Conservation (phyloP, 2,888 invertebrate species). For the Drosophila subquinaria region DNA sequence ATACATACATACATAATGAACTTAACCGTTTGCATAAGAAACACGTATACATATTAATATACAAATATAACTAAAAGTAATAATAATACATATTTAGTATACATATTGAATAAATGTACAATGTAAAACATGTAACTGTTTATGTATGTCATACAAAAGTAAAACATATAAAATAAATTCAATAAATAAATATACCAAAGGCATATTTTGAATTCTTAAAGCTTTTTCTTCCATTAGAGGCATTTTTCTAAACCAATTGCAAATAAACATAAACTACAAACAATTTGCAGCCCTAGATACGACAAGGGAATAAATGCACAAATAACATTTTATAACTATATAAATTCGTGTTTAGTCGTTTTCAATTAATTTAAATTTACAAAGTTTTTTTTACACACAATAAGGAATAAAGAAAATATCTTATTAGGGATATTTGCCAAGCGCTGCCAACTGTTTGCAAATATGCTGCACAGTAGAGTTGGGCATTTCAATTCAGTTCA, state of each 20-base stretch:
- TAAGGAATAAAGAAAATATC: neutral
- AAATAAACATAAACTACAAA: too few species aligned
- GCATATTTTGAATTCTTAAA: slow-evolving; percentile 3
- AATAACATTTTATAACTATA: neutral
- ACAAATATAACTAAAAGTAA: slow-evolving; percentile 68
- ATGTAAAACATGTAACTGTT: slow-evolving; percentile 79
- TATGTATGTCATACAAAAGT: slow-evolving; percentile 67
- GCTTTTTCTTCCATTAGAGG: neutral
- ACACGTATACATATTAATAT: slow-evolving; percentile 51
- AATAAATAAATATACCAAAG: slow-evolving; percentile 78
- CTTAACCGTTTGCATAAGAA: slow-evolving; percentile 61
- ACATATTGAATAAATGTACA: slow-evolving; percentile 76
- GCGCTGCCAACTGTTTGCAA: neutral
- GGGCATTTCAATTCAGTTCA: too few species aligned
- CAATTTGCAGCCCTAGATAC: neutral
- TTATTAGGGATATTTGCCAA: neutral
- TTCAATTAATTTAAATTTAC: neutral
- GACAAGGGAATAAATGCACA: neutral
- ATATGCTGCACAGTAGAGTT: neutral
- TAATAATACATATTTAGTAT: slow-evolving; percentile 60
- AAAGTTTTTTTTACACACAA: too few species aligned
- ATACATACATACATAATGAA: slow-evolving; percentile 37
- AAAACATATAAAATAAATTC: slow-evolving; percentile 69
- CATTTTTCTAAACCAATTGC: too few species aligned
- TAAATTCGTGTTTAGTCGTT: neutral